Percentiles rank a stretch among this genome's conserved stretches.
Conservation (phyloP, 2,113 vertebrate species). For the Casuarius casuarius region DNA sequence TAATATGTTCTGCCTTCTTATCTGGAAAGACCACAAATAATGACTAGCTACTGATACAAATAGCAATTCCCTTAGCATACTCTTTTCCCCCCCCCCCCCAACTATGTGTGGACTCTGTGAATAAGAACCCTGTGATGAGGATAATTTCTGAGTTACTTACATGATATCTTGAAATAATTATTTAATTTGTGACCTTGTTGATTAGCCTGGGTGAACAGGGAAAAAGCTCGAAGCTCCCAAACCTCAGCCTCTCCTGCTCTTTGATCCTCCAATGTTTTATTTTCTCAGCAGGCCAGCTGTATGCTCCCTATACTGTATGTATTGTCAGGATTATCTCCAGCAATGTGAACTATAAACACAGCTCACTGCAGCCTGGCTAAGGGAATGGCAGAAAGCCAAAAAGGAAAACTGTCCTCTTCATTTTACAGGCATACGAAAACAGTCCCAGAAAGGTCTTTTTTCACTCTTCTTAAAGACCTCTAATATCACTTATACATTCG, state of each 20-base stretch:
- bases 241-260: constrained; percentile 6
- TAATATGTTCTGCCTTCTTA: constrained; percentile 30
- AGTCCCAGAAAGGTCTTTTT: neutral
- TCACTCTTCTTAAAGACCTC: neutral
- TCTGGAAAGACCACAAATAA: constrained; percentile 46
- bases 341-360: constrained; percentile 52
- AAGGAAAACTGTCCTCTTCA: neutral
- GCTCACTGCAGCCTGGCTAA: constrained; percentile 20
- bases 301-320: constrained; percentile 28
- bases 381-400: constrained; percentile 7
- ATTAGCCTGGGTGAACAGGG: constrained; percentile 23
- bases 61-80: neutral
- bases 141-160: constrained; percentile 39
- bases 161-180: constrained; percentile 30
- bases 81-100: constrained; percentile 4
- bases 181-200: constrained; percentile 58
- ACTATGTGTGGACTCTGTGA: neutral
- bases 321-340: constrained; percentile 58
- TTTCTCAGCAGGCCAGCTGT: constrained; percentile 55
- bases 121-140: constrained; percentile 1
- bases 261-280: constrained; percentile 54
- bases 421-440: neutral
- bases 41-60: constrained; percentile 19
- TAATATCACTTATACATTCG: neutral
- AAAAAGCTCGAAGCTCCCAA: neutral